Conservation (phyloP, 1,140 invertebrate species). For the Euwallacea fornicatus region DNA sequence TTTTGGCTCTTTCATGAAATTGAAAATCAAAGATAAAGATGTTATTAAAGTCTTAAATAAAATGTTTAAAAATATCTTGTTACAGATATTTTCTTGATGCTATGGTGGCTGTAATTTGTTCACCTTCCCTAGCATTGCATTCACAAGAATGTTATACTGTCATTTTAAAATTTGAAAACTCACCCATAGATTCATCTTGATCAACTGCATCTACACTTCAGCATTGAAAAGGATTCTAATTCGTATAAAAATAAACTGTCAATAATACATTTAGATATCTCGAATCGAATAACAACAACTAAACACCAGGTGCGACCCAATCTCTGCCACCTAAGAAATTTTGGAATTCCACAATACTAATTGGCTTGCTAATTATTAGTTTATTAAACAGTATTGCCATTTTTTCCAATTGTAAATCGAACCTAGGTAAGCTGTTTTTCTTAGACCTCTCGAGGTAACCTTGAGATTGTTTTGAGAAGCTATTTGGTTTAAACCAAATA, state of each 20-base stretch:
- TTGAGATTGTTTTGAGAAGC: no score
- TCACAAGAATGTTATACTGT: background rate
- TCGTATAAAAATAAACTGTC: background rate
- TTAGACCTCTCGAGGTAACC: no score
- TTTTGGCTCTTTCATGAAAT: background rate
- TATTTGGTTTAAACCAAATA: no score
- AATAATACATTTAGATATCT: slow-evolving; percentile 1
- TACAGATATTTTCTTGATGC: background rate
- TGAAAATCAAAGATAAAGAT: background rate
- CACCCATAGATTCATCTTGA: slow-evolving; percentile 6
- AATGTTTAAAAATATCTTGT: background rate
- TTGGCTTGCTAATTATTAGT: background rate
- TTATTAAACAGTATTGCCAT: no score
- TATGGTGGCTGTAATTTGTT: background rate
- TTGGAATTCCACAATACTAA: background rate
- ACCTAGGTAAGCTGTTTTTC: no score
- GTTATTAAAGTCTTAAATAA: background rate
- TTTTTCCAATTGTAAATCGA: no score
- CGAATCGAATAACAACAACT: background rate
- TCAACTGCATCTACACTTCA: background rate
- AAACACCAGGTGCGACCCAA: slow-evolving; percentile 5
- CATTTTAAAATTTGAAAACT: background rate
- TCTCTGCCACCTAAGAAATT: background rate
- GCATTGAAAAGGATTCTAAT: background rate
- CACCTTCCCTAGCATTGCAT: background rate